Conservation (phyloP, 2,888 invertebrate species). For the Alentia gelatinosa region DNA sequence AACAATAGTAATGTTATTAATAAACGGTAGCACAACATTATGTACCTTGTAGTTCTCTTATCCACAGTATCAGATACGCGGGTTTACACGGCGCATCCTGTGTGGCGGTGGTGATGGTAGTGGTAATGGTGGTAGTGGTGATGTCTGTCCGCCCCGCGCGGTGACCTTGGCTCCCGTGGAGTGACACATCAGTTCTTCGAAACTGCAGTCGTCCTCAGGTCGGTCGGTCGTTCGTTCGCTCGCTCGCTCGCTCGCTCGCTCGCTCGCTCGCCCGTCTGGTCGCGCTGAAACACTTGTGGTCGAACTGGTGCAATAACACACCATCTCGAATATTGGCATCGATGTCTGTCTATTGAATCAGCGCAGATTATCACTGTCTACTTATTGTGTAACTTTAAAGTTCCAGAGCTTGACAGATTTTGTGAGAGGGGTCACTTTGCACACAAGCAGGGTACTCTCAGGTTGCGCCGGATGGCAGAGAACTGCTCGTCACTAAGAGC, state of each 20-base stretch:
- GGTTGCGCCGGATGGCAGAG: no score
- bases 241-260: no score
- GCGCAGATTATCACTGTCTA: no score
- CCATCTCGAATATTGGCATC: no score
- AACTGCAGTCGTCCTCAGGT: not conserved
- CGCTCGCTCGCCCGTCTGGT: no score
- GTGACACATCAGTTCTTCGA: not conserved
- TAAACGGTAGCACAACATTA: conserved; percentile 43
- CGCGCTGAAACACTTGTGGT: no score
- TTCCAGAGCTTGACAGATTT: no score
- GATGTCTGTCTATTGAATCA: no score
- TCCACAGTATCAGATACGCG: not conserved
- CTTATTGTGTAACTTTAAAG: no score
- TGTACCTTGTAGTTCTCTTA: conserved; percentile 1
- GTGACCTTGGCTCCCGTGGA: not conserved
- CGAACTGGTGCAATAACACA: no score
- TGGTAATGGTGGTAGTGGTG: not conserved
- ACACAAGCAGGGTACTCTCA: conserved; percentile 2
- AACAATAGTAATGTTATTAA: conserved; percentile 44
- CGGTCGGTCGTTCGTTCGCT: not conserved
- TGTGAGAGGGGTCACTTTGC: not conserved
- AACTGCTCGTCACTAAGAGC: no score
- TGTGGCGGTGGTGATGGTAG: not conserved
- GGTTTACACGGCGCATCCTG: not conserved
- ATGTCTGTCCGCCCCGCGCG: not conserved